Evolutionary conservation across 2,888 invertebrate species (phyloP), one percentile per base, ranked within the genome.

Genomic region (Mechanitis mazaeus): DNA sequence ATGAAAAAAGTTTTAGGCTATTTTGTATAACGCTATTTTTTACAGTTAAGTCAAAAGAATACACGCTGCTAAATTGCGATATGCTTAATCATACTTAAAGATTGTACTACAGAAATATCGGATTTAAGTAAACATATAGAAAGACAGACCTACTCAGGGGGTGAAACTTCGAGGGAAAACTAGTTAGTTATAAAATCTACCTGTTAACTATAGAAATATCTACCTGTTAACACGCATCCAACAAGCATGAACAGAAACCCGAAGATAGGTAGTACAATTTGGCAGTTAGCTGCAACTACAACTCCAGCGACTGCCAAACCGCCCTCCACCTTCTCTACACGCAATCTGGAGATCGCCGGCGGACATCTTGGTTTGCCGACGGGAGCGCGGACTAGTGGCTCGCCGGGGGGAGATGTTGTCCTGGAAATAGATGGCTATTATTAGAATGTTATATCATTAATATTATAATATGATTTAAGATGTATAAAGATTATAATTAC

Each of bases 251-350:
- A 95, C 64, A 95, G 90, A 78, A 94, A 93, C 56, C 95, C 95
- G 80, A 95, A 95, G 70, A 94, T 94, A 38, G 94, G 94, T 68
- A 95, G 88, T 65, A 94, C 93, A 69, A 94, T 93, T 81, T 94
- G 94, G 79, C 95, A 95, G 84, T 94, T 94, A 69, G 94, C 94
- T 46, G 94, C 94, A 54, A 95, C 93, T 28, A 94, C 94, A 59
- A 95, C 94, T 3, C 94, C 95, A 11, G 94, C 94, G 54, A 95
- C 94, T 80, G 94, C 93, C 63, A 95, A 88, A 33, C 94, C 94
- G 57, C 94, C 94, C 77, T 94, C 94, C 80, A 94, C 94, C 81
- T 94, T 94, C 84, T 94, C 94, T 68, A 94, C 94, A 68, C 94
- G 91, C 59, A 94, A 88, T 60, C 94, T 91, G 61, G 94, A 93